Percentiles rank a stretch among this genome's conserved stretches.
Evolutionary conservation across 2,113 vertebrate genomes (phyloP).

Genomic region (Chlorodrepanis virens): DNA sequence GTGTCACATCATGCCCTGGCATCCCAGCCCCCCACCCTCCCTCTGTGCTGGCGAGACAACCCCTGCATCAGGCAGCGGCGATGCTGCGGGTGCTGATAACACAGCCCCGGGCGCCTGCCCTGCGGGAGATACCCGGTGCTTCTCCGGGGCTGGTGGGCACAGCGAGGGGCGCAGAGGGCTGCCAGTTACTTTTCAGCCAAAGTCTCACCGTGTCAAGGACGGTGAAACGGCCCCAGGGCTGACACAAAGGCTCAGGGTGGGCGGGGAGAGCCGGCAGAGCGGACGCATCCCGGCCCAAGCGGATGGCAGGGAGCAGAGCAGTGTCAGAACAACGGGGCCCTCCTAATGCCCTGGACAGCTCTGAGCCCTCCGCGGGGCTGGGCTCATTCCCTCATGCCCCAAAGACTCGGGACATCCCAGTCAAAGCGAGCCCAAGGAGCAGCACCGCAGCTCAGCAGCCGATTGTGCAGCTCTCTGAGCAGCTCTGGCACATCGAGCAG

Average conservation of each 20-base stretch:
- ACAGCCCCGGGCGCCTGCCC: background rate
- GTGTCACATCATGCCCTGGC: background rate
- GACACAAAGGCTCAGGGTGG: background rate
- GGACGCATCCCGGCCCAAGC: background rate
- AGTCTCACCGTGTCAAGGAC: fast-evolving
- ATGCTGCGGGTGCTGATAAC: constrained; percentile 4
- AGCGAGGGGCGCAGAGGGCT: background rate
- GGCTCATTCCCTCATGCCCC: fast-evolving
- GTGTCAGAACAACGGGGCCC: fast-evolving
- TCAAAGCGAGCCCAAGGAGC: background rate
- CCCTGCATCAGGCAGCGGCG: fast-evolving
- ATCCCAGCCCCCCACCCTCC: background rate
- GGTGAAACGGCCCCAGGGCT: fast-evolving
- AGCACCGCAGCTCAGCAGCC: fast-evolving
- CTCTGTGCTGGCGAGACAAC: background rate
- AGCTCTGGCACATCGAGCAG: fast-evolving
- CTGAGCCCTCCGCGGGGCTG: fast-evolving
- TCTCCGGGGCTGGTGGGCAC: background rate
- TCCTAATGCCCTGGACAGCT: fast-evolving
- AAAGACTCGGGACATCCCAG: fast-evolving
- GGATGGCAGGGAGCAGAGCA: background rate
- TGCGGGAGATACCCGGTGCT: background rate
- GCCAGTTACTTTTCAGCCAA: background rate
- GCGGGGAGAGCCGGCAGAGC: background rate
- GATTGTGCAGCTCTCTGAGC: background rate